Percentiles rank a stretch among this genome's conserved stretches.
phyloP scores from a whole-genome alignment of 2,113 vertebrate genomes.

The Tympanuchus pallidicinctus region DNA sequence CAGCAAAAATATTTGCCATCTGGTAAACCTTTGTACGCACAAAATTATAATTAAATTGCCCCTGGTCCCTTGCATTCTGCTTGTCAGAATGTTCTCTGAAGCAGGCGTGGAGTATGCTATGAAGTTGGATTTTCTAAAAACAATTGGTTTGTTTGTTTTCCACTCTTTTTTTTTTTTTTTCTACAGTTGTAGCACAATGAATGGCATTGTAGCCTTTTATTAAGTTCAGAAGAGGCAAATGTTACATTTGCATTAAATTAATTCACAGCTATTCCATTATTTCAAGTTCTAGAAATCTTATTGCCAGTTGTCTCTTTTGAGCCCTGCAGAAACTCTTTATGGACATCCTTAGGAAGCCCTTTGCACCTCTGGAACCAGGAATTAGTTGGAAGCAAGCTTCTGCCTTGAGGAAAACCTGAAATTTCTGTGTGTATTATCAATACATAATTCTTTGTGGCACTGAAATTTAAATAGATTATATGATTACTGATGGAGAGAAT shows the following conservation, averaged over 20 bases:
- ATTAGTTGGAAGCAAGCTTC: not conserved
- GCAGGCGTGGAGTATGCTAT: not conserved
- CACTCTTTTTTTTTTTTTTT: not conserved
- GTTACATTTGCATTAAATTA: not conserved
- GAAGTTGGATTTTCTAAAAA: constrained; percentile 45
- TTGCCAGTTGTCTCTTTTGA: not conserved
- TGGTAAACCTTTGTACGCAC: constrained; percentile 28
- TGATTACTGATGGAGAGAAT: not conserved
- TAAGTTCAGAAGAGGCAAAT: not conserved
- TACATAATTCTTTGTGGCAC: not conserved
- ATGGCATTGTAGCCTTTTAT: not conserved
- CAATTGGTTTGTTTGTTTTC: constrained; percentile 6
- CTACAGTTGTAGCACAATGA: not conserved
- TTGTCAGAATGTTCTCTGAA: constrained; percentile 58
- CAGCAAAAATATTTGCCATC: constrained; percentile 61
- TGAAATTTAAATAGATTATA: not conserved
- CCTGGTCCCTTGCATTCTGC: constrained; percentile 57
- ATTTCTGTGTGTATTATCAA: not conserved
- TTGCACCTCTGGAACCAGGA: not conserved
- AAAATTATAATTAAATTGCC: constrained; percentile 68
- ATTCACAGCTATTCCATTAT: not conserved
- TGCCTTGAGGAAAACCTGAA: not conserved
- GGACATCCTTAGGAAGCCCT: not conserved
- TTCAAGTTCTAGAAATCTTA: not conserved
- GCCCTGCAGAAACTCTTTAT: not conserved